Evolutionary conservation across 2,797 vertebrate species (phyloP).

Genomic region (Oreonectes daqikongensis): DNA sequence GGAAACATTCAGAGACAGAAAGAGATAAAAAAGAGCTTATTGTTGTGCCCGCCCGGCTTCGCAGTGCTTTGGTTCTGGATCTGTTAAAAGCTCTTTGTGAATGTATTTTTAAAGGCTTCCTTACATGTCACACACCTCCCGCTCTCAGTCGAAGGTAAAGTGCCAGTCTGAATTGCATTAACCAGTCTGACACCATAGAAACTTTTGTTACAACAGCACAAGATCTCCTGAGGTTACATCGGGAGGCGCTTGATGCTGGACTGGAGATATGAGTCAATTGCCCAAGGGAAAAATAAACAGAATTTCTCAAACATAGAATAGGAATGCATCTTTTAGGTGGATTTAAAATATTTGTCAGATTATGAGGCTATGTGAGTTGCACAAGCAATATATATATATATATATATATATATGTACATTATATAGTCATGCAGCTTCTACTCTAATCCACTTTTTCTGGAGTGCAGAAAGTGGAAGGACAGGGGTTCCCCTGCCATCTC

Average conservation of each 20-base stretch:
- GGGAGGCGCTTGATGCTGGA: conserved; percentile 54
- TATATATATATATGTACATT: too few relatives aligned
- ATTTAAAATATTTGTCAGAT: neutral
- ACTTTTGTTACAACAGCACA: conserved; percentile 62
- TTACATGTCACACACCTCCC: conserved; percentile 39
- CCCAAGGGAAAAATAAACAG: conserved; percentile 44
- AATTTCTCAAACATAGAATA: neutral
- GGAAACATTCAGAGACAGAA: conserved; percentile 5
- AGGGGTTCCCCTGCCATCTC: conserved; percentile 54
- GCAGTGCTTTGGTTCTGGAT: conserved; percentile 38
- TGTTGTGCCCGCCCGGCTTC: conserved; percentile 13
- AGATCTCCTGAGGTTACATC: conserved; percentile 55
- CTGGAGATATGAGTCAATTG: conserved; percentile 57
- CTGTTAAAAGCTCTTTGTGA: conserved; percentile 60
- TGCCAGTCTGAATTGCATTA: conserved; percentile 57
- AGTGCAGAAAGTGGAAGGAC: conserved; percentile 26
- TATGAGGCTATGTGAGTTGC: conserved; percentile 34
- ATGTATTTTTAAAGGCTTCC: conserved; percentile 62
- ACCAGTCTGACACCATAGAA: conserved; percentile 58
- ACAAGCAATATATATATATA: neutral
- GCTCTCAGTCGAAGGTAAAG: conserved; percentile 47
- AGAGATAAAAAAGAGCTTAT: conserved; percentile 29
- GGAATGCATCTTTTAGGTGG: neutral
- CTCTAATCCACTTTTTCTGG: conserved; percentile 51
- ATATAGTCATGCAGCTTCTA: neutral